Evolutionary conservation across 2,888 invertebrate species (phyloP), one percentile per base, ranked within the genome.

Genomic region (Drosophila helvetica): DNA sequence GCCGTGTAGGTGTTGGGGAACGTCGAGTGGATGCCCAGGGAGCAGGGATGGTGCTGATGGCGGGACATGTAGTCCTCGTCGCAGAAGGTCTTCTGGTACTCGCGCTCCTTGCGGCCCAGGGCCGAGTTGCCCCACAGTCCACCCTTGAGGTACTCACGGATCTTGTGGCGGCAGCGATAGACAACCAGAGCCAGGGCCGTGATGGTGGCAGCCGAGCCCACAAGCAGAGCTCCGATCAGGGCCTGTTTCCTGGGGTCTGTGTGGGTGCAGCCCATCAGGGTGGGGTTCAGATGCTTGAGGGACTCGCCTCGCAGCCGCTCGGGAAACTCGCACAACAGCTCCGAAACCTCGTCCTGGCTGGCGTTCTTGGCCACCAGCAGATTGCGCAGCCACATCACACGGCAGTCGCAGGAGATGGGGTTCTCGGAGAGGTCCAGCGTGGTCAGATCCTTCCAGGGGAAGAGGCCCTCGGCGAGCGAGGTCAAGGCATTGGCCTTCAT

Each of bases 1-100:
- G 91, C 90, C n/a, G 92, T 91, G 65, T 90, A 91, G 25, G 90
- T 89, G 63, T 90, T 91, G 52, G 92, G 89, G 71, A 91, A 91
- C n/a, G 92, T 90, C 3, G 91, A 90, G 61, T 91, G 91, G 15
- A 92, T 90, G 74, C 92, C 92, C 75, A 91, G 71, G 12, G 90
- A 91, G 78, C 92, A 92, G 59, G 92, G 91, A 77, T 92, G 91
- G 64, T 92, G 91, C 55, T 92, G 93, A 67, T 91, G 92, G 0
- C 92, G 91, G n/a, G 93, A 89, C 90, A 93, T 90, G 92, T 96
- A 96, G 90, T 97, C 97, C 90, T 97, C 97, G 84, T 97, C 97
- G 71, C 96, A 96, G 91, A 96, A 96, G 3, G 97, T 97, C 93
- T 97, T 97, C 91, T 97, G 96, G 91, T 97, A 97, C 90, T 97